phyloP scores from a whole-genome alignment of 2,888 invertebrate species.

The Apamea crenata region DNA sequence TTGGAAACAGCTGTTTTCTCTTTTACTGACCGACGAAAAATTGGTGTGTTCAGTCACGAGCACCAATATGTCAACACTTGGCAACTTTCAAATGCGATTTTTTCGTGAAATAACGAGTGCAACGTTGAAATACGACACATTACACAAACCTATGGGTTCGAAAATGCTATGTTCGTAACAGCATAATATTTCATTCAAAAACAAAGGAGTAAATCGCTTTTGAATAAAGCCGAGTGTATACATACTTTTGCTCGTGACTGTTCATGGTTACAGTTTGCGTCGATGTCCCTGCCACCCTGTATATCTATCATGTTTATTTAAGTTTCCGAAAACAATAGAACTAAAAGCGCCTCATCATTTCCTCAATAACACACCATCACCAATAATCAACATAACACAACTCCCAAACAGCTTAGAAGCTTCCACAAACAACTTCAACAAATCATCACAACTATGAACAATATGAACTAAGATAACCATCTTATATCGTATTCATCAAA shows the following conservation, averaged over 20 bases:
- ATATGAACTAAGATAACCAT: constrained; percentile 64
- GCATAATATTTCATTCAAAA: too few species aligned
- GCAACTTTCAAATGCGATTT: too few species aligned
- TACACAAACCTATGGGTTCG: too few species aligned
- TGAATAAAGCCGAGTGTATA: too few species aligned
- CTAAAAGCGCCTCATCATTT: not conserved
- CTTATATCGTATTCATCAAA: constrained; percentile 73
- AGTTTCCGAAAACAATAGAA: constrained; percentile 1
- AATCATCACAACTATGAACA: constrained; percentile 64
- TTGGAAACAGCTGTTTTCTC: not conserved
- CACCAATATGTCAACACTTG: too few species aligned
- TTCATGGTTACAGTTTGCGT: not conserved
- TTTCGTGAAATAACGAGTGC: too few species aligned
- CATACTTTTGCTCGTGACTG: too few species aligned
- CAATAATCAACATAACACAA: constrained; percentile 32
- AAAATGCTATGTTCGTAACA: too few species aligned
- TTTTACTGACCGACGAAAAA: too few species aligned
- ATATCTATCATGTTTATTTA: not conserved
- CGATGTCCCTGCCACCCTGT: not conserved
- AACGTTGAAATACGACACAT: too few species aligned
- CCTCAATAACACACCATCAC: constrained; percentile 28
- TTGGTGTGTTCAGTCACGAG: too few species aligned
- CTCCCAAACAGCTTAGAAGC: constrained; percentile 44
- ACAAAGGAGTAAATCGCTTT: too few species aligned
- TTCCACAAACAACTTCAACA: constrained; percentile 58